phyloP scores from a whole-genome alignment of 2,797 vertebrate genomes.

The Botia kubotai region DNA sequence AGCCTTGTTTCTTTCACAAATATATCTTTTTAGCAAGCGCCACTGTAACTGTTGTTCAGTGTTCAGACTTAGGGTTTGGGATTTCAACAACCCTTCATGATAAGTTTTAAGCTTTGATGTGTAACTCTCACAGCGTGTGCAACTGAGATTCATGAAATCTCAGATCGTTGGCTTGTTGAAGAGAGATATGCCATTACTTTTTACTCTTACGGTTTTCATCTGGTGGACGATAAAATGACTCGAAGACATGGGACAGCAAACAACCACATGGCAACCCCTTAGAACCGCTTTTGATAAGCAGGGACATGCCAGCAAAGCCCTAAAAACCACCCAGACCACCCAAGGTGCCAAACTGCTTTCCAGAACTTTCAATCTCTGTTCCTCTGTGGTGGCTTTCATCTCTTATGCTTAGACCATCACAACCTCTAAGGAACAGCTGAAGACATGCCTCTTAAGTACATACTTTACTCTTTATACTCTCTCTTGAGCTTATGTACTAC shows the following conservation, averaged over 20 bases:
- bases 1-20: background rate
- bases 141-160: background rate
- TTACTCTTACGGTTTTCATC: background rate
- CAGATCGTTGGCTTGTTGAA: background rate
- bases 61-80: conserved; percentile 12
- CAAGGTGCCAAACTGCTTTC: background rate
- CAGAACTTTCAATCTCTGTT: background rate
- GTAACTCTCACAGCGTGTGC: background rate
- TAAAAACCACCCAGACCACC: too few relatives aligned
- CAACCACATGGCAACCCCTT: background rate
- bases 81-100: conserved; percentile 8
- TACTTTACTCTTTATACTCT: too few relatives aligned
- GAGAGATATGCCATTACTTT: background rate
- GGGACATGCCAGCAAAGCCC: background rate
- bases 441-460: background rate
- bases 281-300: background rate
- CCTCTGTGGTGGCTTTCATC: background rate
- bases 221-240: background rate
- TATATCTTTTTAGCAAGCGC: background rate
- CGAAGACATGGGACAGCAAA: background rate
- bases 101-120: background rate
- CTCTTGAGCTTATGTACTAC: too few relatives aligned
- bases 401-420: too few relatives aligned
- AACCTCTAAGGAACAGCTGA: background rate
- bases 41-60: conserved; percentile 34